Evolutionary conservation across 2,888 invertebrate species (phyloP).

Genomic region (Drosophila macrospina): DNA sequence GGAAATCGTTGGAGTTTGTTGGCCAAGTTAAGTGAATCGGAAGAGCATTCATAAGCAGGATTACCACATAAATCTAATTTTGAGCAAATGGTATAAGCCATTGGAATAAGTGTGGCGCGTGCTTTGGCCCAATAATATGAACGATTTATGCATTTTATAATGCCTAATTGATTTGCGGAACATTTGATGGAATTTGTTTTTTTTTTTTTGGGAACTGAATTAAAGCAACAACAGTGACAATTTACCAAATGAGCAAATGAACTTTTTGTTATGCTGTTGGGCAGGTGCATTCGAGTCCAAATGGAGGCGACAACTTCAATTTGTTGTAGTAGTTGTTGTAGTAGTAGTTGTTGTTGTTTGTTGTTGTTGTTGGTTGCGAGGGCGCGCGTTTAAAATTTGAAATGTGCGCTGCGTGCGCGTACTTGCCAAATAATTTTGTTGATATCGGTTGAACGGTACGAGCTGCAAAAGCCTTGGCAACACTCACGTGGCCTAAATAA

Average conservation of each 20-base stretch:
- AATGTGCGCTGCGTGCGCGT: conserved; percentile 68
- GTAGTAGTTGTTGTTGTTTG: conserved; percentile 19
- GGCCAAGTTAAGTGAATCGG: not conserved
- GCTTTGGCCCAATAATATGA: conserved; percentile 48
- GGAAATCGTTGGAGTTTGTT: not conserved
- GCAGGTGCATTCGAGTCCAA: conserved; percentile 52
- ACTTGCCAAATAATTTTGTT: conserved; percentile 68
- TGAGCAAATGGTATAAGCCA: conserved; percentile 13
- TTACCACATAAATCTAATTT: conserved; percentile 46
- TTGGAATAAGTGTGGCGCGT: conserved; percentile 56
- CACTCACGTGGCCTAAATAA: conserved; percentile 75
- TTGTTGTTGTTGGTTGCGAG: conserved; percentile 19
- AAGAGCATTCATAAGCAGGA: conserved; percentile 2
- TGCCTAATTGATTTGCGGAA: conserved; percentile 68
- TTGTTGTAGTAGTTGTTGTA: conserved; percentile 23
- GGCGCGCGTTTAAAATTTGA: conserved; percentile 59
- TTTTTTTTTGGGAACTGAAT: conserved; percentile 5
- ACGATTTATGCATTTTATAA: conserved; percentile 68
- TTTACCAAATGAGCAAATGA: conserved; percentile 34
- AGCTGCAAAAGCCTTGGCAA: conserved; percentile 61
- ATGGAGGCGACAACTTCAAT: conserved; percentile 24
- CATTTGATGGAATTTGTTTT: conserved; percentile 42
- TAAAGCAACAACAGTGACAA: conserved; percentile 11
- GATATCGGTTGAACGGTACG: conserved; percentile 27
- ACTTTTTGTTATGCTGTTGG: conserved; percentile 46